phyloP scores from a whole-genome alignment of 2,113 vertebrate species.

The Clinocottus analis region DNA sequence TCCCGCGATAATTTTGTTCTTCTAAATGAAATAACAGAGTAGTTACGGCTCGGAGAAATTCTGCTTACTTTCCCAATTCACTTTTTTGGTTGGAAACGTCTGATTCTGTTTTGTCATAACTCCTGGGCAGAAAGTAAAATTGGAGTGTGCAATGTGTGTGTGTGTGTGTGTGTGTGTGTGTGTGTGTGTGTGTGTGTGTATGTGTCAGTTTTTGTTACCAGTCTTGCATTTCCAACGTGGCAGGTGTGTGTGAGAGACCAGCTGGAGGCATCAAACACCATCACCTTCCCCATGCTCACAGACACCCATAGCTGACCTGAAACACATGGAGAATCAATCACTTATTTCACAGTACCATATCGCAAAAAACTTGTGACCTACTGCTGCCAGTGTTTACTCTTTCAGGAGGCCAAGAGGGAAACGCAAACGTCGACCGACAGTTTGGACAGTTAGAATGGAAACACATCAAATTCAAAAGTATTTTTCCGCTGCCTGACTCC shows the following conservation, averaged over 20 bases:
- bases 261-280: constrained; percentile 93
- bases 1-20: too few relatives aligned
- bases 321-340: constrained; percentile 11
- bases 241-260: constrained; percentile 92
- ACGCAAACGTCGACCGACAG: constrained; percentile 2
- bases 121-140: neutral
- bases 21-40: too few relatives aligned
- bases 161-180: neutral
- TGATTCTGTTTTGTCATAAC: too few relatives aligned
- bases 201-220: constrained; percentile 81
- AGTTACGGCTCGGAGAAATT: too few relatives aligned
- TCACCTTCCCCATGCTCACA: constrained; percentile 89
- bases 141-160: neutral
- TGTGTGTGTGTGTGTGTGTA: neutral
- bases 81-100: too few relatives aligned
- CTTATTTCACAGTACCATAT: constrained; percentile 31
- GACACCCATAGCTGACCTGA: constrained; percentile 90
- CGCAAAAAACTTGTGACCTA: neutral
- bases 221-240: constrained; percentile 86
- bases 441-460: constrained; percentile 33
- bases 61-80: too few relatives aligned
- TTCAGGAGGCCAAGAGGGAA: neutral
- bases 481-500: constrained; percentile 41
- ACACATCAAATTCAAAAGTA: constrained; percentile 7
- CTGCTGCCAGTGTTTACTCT: constrained; percentile 15